Conservation (phyloP, 2,797 vertebrate species). For the Pristis pectinata region DNA sequence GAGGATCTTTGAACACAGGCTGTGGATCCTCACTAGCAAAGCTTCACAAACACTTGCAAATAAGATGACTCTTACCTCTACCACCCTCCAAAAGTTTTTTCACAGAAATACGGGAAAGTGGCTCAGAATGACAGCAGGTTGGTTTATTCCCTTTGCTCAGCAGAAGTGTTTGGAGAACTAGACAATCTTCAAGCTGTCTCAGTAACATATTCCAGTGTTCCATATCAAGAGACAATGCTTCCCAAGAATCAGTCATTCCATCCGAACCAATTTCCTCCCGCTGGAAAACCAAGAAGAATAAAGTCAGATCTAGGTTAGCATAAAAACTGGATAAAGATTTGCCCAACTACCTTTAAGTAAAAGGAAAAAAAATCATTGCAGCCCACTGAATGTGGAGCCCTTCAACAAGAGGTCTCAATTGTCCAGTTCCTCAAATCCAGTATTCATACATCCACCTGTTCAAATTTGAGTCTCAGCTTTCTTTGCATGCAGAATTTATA, state of each 20-base stretch:
- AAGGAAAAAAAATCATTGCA: not conserved
- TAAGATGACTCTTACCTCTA: conserved; percentile 62
- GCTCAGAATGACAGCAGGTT: conserved; percentile 57
- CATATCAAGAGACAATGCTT: conserved; percentile 84
- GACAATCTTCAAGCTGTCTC: conserved; percentile 84
- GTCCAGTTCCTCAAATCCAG: not conserved
- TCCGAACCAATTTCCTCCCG: conserved; percentile 46
- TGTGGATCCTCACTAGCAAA: not conserved
- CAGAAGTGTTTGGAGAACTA: conserved; percentile 84
- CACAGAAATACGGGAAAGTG: conserved; percentile 71
- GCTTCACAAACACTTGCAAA: not conserved
- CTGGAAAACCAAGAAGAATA: not conserved
- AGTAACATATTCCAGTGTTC: conserved; percentile 92
- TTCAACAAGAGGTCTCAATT: not conserved
- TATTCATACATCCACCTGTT: not conserved
- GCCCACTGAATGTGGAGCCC: not conserved
- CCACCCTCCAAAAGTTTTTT: conserved; percentile 82
- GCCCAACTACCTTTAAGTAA: not conserved
- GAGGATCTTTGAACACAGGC: not conserved
- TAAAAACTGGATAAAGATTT: not conserved
- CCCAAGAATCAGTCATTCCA: conserved; percentile 71
- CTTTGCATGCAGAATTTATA: conserved; percentile 7
- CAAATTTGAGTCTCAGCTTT: not conserved
- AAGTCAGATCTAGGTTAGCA: not conserved
- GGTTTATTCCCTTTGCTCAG: conserved; percentile 52